These are phyloP conservation scores for Trachymyrmex cornetzi DNA, from an alignment of 1,140 invertebrate genomes.

Conservation along the genomic window DNA sequence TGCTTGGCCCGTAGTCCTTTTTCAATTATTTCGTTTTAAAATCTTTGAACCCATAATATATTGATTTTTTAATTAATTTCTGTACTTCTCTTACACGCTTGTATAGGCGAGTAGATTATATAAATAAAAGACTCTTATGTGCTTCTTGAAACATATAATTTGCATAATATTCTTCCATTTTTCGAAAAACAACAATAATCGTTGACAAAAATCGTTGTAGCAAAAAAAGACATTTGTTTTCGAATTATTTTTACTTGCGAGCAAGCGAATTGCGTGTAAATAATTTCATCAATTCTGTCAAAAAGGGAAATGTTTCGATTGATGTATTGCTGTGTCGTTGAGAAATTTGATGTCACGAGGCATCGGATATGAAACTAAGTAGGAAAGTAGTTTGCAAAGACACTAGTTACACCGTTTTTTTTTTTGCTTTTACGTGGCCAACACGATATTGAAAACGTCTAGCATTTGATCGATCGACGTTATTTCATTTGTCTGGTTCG, in stretches of 20 bases:
- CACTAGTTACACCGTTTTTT: background rate
- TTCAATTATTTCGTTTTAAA: too few relatives aligned
- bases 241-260: too few relatives aligned
- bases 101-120: background rate
- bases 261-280: background rate
- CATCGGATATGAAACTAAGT: constrained; percentile 25
- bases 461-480: background rate
- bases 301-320: background rate
- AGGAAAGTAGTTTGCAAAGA: constrained; percentile 5
- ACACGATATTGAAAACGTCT: constrained; percentile 29
- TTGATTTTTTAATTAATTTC: constrained; percentile 15
- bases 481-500: background rate
- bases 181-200: background rate
- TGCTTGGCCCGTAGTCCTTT: too few relatives aligned
- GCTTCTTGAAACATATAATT: background rate
- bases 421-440: constrained; percentile 32
- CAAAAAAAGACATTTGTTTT: background rate
- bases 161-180: background rate
- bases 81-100: background rate
- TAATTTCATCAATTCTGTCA: background rate
- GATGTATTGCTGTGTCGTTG: background rate
- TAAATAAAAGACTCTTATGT: background rate
- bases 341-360: constrained; percentile 2
- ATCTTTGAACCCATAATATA: too few relatives aligned
- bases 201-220: too few relatives aligned